Conservation (phyloP, 2,888 invertebrate species). For the Eumacrocentrus americanus region DNA sequence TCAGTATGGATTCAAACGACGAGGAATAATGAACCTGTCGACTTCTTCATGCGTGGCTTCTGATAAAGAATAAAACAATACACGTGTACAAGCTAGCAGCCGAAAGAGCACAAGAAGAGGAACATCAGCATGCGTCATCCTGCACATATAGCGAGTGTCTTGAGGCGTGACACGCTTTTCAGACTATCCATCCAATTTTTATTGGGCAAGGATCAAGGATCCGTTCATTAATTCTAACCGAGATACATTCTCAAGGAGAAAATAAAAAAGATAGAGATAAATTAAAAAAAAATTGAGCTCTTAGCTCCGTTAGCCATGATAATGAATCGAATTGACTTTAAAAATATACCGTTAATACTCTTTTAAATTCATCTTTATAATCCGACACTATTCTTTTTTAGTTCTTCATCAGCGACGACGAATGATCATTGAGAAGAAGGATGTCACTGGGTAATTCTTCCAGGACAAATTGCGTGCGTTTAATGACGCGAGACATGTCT, state of each 20-base stretch:
- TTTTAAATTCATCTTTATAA: background rate
- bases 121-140: constrained; percentile 13
- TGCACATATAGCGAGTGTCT: constrained; percentile 2
- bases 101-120: background rate
- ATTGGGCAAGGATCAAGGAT: constrained; percentile 18
- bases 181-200: constrained; percentile 10
- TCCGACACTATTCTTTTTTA: background rate
- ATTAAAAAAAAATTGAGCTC: constrained; percentile 1
- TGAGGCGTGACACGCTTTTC: constrained; percentile 17
- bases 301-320: constrained; percentile 13
- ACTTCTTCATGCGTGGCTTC: constrained; percentile 20
- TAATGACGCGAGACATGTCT: constrained; percentile 20
- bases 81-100: background rate
- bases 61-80: constrained; percentile 8
- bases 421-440: background rate
- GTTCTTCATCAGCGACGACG: background rate
- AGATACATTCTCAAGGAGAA: background rate
- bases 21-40: constrained; percentile 7
- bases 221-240: constrained; percentile 10
- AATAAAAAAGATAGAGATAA: background rate
- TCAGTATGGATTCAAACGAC: background rate
- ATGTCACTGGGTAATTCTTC: constrained; percentile 6
- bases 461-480: constrained; percentile 21
- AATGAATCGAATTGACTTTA: background rate
- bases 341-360: background rate